These are phyloP conservation scores for Hirudinaria manillensis DNA, from an alignment of 2,888 invertebrate genomes.

Conservation along the genomic window DNA sequence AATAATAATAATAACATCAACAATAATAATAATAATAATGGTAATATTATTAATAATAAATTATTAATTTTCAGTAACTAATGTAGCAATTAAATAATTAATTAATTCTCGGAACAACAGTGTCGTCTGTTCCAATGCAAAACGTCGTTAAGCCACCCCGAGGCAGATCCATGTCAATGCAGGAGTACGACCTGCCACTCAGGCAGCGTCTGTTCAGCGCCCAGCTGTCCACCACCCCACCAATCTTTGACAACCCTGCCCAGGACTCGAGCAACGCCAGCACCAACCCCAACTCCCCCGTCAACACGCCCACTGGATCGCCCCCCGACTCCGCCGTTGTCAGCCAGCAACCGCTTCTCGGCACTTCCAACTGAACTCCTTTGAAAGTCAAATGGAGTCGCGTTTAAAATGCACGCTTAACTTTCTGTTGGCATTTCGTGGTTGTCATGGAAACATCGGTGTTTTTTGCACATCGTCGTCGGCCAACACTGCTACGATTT, in stretches of 20 bases:
- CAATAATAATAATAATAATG: too few relatives aligned
- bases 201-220: slow-evolving; percentile 54
- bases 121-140: slow-evolving; percentile 75
- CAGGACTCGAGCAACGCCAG: slow-evolving; percentile 7
- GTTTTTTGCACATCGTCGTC: too few relatives aligned
- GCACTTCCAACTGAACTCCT: slow-evolving; percentile 10
- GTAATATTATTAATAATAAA: too few relatives aligned
- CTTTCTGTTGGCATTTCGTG: too few relatives aligned
- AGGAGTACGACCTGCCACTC: slow-evolving; percentile 51
- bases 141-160: slow-evolving; percentile 58
- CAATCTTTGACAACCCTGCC: slow-evolving; percentile 23
- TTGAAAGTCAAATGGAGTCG: neutral
- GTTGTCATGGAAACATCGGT: too few relatives aligned
- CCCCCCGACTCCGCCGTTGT: neutral
- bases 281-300: slow-evolving; percentile 20
- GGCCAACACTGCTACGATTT: too few relatives aligned
- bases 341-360: slow-evolving; percentile 5
- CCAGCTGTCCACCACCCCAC: slow-evolving; percentile 32
- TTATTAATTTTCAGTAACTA: too few relatives aligned
- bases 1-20: too few relatives aligned
- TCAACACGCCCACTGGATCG: slow-evolving; percentile 7
- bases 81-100: too few relatives aligned
- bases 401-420: neutral
- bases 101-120: slow-evolving; percentile 40
- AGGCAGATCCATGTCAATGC: slow-evolving; percentile 54